Evolutionary conservation across 2,888 invertebrate species (phyloP).

Genomic region (Polydrusus cervinus): DNA sequence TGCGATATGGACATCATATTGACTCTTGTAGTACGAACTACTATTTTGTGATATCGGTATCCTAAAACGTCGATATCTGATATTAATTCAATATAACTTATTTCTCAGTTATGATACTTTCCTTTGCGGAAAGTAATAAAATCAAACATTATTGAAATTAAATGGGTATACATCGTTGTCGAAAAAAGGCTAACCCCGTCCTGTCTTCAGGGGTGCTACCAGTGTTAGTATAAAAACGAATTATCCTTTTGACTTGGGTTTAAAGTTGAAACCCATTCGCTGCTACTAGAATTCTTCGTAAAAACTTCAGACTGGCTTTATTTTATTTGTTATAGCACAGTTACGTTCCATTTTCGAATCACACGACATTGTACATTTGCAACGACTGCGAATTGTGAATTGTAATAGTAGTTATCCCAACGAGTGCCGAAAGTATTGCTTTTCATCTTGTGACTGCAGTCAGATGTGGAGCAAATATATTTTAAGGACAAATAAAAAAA

Average conservation of each 20-base stretch:
- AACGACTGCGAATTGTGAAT: neutral
- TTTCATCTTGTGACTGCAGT: too few species aligned
- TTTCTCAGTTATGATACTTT: too few species aligned
- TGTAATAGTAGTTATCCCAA: too few species aligned
- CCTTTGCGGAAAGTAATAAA: too few species aligned
- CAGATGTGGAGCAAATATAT: too few species aligned
- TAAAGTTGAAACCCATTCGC: slow-evolving; percentile 50
- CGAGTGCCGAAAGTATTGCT: too few species aligned
- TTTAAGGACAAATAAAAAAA: too few species aligned
- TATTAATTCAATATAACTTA: too few species aligned
- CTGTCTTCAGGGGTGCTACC: slow-evolving; percentile 9
- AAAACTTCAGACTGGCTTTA: slow-evolving; percentile 44
- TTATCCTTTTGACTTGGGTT: slow-evolving; percentile 30
- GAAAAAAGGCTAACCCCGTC: neutral
- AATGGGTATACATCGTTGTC: neutral
- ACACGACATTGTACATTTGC: slow-evolving; percentile 39
- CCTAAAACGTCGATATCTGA: too few species aligned
- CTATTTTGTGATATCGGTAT: too few species aligned
- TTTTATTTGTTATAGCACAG: slow-evolving; percentile 44
- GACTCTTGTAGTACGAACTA: too few species aligned
- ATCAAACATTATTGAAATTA: neutral
- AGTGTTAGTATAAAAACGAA: slow-evolving; percentile 47
- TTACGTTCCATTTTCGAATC: slow-evolving; percentile 40
- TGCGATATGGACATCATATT: too few species aligned
- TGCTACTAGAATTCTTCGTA: slow-evolving; percentile 45